phyloP scores from a whole-genome alignment of 2,113 vertebrate species.

The Odocoileus hemionus region DNA sequence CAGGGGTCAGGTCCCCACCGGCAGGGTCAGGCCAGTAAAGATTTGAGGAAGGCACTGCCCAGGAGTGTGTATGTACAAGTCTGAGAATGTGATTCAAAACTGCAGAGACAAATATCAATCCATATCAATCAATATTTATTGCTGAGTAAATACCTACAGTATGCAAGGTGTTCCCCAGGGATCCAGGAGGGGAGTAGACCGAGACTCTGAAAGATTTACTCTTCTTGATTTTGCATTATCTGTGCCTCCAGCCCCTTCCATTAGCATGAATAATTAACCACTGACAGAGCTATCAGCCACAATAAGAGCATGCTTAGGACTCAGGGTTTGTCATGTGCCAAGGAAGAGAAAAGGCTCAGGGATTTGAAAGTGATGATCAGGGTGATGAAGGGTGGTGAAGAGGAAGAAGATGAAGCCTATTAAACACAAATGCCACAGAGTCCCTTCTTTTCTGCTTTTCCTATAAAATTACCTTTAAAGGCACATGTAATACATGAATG shows the following conservation, averaged over 20 bases:
- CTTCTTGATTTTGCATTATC: conserved; percentile 68
- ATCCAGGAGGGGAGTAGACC: conserved; percentile 17
- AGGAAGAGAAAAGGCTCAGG: conserved; percentile 48
- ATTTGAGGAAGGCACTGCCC: neutral
- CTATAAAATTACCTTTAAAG: conserved; percentile 39
- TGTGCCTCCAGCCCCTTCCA: conserved; percentile 65
- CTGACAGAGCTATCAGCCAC: conserved; percentile 49
- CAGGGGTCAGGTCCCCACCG: neutral
- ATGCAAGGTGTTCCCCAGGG: conserved; percentile 48
- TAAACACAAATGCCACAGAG: neutral
- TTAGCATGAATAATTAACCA: conserved; percentile 76
- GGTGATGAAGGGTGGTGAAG: neutral
- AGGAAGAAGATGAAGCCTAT: conserved; percentile 12
- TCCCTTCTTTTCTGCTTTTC: conserved; percentile 31
- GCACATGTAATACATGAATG: neutral
- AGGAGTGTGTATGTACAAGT: neutral
- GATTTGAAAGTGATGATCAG: conserved; percentile 25
- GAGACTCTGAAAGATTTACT: conserved; percentile 62
- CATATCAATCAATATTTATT: conserved; percentile 62
- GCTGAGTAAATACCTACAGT: conserved; percentile 66
- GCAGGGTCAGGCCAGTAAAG: neutral
- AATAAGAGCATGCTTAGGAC: conserved; percentile 51
- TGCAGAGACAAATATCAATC: conserved; percentile 59
- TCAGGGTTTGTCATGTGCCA: conserved; percentile 42
- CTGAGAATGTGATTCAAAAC: conserved; percentile 37